Evolutionary conservation across 2,113 vertebrate species (phyloP), one percentile per base, ranked within the genome.

Genomic region (Caranx melampygus): DNA sequence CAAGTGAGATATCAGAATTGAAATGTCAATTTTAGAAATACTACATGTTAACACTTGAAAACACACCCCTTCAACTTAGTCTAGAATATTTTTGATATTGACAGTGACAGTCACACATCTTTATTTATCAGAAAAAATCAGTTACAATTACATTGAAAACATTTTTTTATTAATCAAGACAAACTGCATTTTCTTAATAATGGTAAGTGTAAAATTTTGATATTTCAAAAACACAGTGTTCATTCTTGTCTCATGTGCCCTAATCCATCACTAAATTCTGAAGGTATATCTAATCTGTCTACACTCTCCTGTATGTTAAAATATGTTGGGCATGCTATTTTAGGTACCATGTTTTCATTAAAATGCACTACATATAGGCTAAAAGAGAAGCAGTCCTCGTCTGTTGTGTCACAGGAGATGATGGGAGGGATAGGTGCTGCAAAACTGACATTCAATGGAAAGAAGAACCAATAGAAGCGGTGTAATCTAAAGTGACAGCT

Each of bases 401-500:
- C 18, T 44, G 2, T 31, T 18, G 9, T 45, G 45, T 75, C 12
- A n/a, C 52, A 67, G 35, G 33, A 63, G 45, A 26, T 26, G 21
- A 42, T n/a, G 51, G 3, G 20, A 3, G 6, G 3, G 31, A 20
- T 12, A 15, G 13, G 63, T 40, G 13, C 9, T 42, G 33, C 45
- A 13, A 42, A 64, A 58, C 20, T 5, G 35, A 37, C 35, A 4
- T 37, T 26, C 26, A 26, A 37, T 37, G 35, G 35, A 37, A 63
- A 6, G 4, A 13, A 9, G 12, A 52, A 51, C 4, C 54, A 55
- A 51, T 26, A 37, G 10, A 26, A 37, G 10, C 15, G 6, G 20
- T 75, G 57, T 44, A 34, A 58, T 65, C n/a, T 61, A 18, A 47
- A 34, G 45, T 61, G 72, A 74, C 66, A 57, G 44, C 35, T 4